A percentile compares a stretch with the other conserved stretches of the same genome.
Evolutionary conservation across 1,140 invertebrate species (phyloP).

Genomic region (Drosophila parabipectinata): DNA sequence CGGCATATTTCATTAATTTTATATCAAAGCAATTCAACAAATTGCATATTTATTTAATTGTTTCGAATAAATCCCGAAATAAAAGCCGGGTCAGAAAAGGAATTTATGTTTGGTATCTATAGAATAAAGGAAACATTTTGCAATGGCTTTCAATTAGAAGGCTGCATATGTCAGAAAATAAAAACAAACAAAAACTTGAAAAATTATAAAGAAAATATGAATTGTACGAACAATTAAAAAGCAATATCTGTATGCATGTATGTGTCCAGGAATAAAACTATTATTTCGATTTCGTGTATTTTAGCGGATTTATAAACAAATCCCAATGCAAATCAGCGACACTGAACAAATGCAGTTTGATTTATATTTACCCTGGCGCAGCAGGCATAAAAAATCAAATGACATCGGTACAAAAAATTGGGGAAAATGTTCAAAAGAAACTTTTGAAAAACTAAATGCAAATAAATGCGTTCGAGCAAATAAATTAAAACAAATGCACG

Average conservation of each 20-base stretch:
- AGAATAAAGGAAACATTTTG: slow-evolving; percentile 28
- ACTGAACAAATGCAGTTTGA: slow-evolving; percentile 64
- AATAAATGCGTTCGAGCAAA: slow-evolving; percentile 68
- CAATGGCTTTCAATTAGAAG: slow-evolving; percentile 43
- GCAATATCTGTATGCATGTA: slow-evolving; percentile 54
- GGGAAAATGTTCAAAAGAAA: slow-evolving; percentile 16
- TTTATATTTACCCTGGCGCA: slow-evolving; percentile 60
- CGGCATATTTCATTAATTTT: slow-evolving; percentile 22
- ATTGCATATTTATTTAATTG: slow-evolving; percentile 58
- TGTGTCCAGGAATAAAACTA: slow-evolving; percentile 39
- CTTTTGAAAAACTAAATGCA: slow-evolving; percentile 59
- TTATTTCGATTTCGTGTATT: slow-evolving; percentile 60
- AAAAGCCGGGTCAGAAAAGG: neutral
- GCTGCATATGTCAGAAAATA: slow-evolving; percentile 34
- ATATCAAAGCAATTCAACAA: slow-evolving; percentile 36
- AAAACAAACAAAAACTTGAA: slow-evolving; percentile 1
- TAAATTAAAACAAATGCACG: slow-evolving; percentile 64
- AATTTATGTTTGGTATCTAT: neutral
- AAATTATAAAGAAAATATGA: slow-evolving; percentile 42
- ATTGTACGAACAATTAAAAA: slow-evolving; percentile 65
- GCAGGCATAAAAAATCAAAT: slow-evolving; percentile 40
- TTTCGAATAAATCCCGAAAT: slow-evolving; percentile 36
- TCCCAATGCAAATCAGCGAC: slow-evolving; percentile 70
- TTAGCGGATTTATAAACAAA: slow-evolving; percentile 78
- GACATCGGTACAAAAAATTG: slow-evolving; percentile 44